Evolutionary conservation across 2,888 invertebrate genomes (phyloP).

Genomic region (Netelia melanura): DNA sequence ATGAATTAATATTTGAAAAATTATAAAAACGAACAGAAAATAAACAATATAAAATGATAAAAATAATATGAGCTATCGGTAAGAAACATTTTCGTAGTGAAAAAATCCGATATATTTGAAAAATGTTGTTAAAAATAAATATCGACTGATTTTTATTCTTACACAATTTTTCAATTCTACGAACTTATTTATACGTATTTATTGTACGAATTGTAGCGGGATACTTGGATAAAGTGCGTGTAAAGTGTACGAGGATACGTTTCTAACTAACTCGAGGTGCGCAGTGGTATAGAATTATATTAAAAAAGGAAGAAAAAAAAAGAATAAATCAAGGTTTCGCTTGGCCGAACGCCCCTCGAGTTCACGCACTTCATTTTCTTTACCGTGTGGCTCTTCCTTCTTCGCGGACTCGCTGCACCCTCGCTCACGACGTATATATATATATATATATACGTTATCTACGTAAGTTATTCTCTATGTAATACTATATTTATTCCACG

Average conservation of each 20-base stretch:
- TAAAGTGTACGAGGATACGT: slow-evolving; percentile 21
- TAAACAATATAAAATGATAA: too few species aligned
- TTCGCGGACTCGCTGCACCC: not conserved
- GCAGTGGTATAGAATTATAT: not conserved
- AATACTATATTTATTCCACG: slow-evolving; percentile 53
- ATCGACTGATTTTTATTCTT: too few species aligned
- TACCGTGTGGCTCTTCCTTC: slow-evolving; percentile 13
- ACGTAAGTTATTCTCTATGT: slow-evolving; percentile 8
- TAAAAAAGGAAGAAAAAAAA: not conserved
- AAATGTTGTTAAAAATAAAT: too few species aligned
- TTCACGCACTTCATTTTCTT: slow-evolving; percentile 17
- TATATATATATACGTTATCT: not conserved
- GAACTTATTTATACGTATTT: too few species aligned
- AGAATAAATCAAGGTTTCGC: slow-evolving; percentile 46
- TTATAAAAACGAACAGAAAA: too few species aligned
- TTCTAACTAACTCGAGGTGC: slow-evolving; percentile 4
- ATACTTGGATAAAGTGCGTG: not conserved
- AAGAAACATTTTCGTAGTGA: too few species aligned
- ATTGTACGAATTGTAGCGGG: not conserved
- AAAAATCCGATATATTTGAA: too few species aligned
- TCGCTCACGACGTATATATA: not conserved
- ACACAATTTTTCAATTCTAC: too few species aligned
- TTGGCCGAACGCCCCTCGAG: slow-evolving; percentile 51
- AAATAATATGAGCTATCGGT: too few species aligned
- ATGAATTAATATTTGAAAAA: too few species aligned